Evolutionary conservation across 2,797 vertebrate genomes (phyloP).

Genomic region (Hydrophis major): DNA sequence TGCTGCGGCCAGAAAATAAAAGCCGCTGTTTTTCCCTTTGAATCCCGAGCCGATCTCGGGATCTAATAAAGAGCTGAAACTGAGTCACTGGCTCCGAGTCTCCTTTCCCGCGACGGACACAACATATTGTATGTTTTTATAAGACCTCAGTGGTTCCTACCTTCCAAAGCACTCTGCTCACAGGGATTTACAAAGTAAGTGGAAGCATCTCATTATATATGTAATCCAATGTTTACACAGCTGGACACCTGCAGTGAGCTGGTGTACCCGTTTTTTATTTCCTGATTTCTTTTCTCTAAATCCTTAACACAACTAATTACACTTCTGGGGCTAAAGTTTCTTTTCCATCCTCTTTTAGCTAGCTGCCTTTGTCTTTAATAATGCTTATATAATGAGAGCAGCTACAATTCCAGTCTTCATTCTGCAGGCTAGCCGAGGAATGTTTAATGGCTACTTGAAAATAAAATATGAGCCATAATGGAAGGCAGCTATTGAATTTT

Average conservation of each 20-base stretch:
- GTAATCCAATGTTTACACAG: background rate
- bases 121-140: background rate
- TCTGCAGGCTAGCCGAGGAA: constrained; percentile 2
- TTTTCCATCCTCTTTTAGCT: background rate
- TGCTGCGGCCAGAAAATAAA: too few species aligned
- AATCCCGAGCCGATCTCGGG: too few species aligned
- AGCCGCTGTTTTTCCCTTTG: too few species aligned
- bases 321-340: background rate
- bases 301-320: background rate
- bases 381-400: background rate
- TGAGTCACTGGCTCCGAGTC: too few species aligned
- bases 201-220: background rate
- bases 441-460: constrained; percentile 26
- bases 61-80: too few species aligned
- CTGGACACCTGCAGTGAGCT: background rate
- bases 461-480: constrained; percentile 23
- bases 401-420: background rate
- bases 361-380: background rate
- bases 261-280: background rate
- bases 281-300: background rate
- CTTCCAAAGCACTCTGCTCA: background rate
- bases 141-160: background rate
- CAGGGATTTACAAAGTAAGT: background rate
- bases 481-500: constrained; percentile 26
- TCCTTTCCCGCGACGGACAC: too few species aligned